Evolutionary conservation across 1,140 invertebrate genomes (phyloP), one percentile per base, ranked within the genome.

Genomic region (Pentalonia nigronervosa): DNA sequence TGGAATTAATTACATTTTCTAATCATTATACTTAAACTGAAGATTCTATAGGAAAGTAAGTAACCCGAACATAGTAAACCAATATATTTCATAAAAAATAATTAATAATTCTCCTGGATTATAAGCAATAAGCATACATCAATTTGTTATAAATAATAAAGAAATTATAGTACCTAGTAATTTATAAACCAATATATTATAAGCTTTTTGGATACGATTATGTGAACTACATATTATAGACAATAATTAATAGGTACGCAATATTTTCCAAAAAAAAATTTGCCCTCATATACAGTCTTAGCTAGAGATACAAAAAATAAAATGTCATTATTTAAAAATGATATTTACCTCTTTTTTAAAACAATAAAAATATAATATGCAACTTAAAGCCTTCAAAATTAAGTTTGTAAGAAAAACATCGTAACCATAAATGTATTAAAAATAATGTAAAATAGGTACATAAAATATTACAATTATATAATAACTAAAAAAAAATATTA

Each of bases 141-240:
- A 1, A n/a, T 34, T 17, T 76, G 6, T 76, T 76, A n/a, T 76
- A 76, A 76, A 76, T 34, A 76, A 76, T 76, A 17, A 14, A 76
- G 14, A 76, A 17, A n/a, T 7, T n/a, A 76, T 76, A 76, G 14
- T 14, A 6, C 60, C 6, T 76, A 76, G 30, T 76, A n/a, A 17
- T 76, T n/a, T 76, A n/a, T 67, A 67, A n/a, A 76, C 60, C 14
- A 76, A 76, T 76, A 76, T 53, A 53, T 53, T 76, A 76, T 76
- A 76, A 76, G 11, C 1, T n/a, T 76, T 76, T n/a, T 34, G 14
- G 60, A 76, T 76, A 23, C n/a, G 14, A 76, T 76, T 76, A 17
- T 76, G 30, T 76, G n/a, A 76, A 76, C 30, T 76, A 76, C 60
- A 76, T 76, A 76, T 17, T 76, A 76, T n/a, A 76, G 60, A n/a